These are phyloP conservation scores for Caenorhabditis panamensis DNA, from an alignment of 2,888 invertebrate species.

Conservation along the genomic window DNA sequence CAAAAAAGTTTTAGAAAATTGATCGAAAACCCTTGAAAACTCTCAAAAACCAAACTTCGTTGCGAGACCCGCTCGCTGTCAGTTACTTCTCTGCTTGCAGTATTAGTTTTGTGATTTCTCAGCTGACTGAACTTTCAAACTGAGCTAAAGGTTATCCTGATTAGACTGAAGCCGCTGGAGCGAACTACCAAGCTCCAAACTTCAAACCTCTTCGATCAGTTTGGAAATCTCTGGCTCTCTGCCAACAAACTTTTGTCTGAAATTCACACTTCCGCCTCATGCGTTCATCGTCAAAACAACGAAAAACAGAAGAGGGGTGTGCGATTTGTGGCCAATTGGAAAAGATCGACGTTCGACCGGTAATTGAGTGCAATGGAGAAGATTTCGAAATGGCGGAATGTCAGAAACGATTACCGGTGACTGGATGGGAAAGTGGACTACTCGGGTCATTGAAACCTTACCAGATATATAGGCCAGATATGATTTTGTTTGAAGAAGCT, in stretches of 20 bases:
- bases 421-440: not conserved
- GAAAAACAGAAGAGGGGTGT: not conserved
- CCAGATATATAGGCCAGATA: not conserved
- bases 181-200: no score
- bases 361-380: constrained; percentile 13
- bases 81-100: no score
- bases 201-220: no score
- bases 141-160: no score
- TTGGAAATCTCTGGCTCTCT: no score
- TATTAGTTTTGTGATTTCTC: no score
- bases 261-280: constrained; percentile 9
- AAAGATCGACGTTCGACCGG: constrained; percentile 11
- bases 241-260: not conserved
- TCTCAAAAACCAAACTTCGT: no score
- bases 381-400: not conserved
- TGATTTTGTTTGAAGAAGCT: not conserved
- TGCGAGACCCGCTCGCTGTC: no score
- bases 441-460: not conserved
- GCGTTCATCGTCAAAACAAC: not conserved
- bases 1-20: no score
- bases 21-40: no score
- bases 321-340: constrained; percentile 4
- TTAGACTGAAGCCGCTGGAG: no score
- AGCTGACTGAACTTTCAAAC: no score
- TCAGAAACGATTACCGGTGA: constrained; percentile 3